A percentile compares a stretch with the other conserved stretches of the same genome.
Evolutionary conservation across 2,113 vertebrate species (phyloP).

Genomic region (Salvator merianae): DNA sequence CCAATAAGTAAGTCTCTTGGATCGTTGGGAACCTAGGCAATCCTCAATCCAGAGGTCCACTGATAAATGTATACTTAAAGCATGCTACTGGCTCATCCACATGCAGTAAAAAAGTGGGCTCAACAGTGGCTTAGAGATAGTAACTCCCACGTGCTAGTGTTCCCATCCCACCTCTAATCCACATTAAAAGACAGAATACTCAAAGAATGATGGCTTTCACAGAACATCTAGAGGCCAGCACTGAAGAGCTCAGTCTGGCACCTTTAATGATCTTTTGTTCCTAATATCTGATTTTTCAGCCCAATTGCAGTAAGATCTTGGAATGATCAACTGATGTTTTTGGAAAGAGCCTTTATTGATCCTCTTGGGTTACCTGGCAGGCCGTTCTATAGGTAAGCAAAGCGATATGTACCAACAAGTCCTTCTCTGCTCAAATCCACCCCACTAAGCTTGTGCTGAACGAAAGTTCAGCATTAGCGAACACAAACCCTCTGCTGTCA

Average conservation of each 20-base stretch:
- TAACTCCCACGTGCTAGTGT: too few relatives aligned
- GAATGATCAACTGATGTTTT: conserved; percentile 93
- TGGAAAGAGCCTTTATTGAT: conserved; percentile 93
- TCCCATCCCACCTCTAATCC: too few relatives aligned
- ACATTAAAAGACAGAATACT: not conserved
- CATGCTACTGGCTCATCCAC: not conserved
- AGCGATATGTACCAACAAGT: not conserved
- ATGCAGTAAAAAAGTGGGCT: not conserved
- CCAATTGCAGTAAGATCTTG: conserved; percentile 75
- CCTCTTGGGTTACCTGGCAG: conserved; percentile 92
- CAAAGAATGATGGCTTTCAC: not conserved
- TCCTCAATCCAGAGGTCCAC: not conserved
- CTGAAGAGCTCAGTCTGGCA: not conserved
- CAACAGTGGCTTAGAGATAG: too few relatives aligned
- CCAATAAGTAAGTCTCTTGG: conserved; percentile 77
- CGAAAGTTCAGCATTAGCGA: too few relatives aligned
- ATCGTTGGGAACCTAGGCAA: not conserved
- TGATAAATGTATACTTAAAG: not conserved
- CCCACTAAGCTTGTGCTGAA: too few relatives aligned
- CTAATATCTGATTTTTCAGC: conserved; percentile 47
- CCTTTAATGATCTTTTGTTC: not conserved
- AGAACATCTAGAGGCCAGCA: not conserved
- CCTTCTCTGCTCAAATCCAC: too few relatives aligned
- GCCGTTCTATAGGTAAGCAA: conserved; percentile 89
- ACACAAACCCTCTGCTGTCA: too few relatives aligned